Conservation (phyloP, 2,113 vertebrate genomes). For the Mastomys natalensis region DNA sequence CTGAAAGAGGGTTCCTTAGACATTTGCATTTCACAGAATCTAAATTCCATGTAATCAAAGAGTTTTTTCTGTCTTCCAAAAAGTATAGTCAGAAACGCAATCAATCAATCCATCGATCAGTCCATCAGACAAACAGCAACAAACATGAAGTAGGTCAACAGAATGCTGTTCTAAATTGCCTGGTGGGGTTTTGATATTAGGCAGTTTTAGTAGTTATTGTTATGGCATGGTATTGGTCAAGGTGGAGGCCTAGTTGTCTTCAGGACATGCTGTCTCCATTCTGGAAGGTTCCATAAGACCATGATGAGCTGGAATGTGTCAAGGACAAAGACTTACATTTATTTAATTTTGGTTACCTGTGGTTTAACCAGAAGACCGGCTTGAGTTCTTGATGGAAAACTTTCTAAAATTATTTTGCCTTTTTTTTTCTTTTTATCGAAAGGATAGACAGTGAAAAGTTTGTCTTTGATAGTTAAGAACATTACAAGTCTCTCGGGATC, state of each 20-base stretch:
- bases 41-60: constrained; percentile 25
- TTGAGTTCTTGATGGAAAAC: constrained; percentile 52
- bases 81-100: neutral
- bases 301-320: neutral
- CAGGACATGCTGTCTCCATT: neutral
- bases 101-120: neutral
- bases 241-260: neutral
- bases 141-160: neutral
- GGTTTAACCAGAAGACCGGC: constrained; percentile 60
- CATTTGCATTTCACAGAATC: constrained; percentile 22
- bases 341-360: constrained; percentile 56
- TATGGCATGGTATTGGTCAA: neutral
- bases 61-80: neutral
- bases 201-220: neutral
- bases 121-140: neutral
- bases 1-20: constrained; percentile 15
- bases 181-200: neutral
- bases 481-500: neutral
- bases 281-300: neutral
- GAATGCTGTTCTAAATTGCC: neutral
- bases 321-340: constrained; percentile 41
- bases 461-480: constrained; percentile 1
- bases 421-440: neutral
- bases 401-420: constrained; percentile 53
- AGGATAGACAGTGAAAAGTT: constrained; percentile 43